A percentile compares a stretch with the other conserved stretches of the same genome.
These are phyloP conservation scores for Coleophora deauratella DNA, from an alignment of 2,888 invertebrate genomes.

Conservation along the genomic window DNA sequence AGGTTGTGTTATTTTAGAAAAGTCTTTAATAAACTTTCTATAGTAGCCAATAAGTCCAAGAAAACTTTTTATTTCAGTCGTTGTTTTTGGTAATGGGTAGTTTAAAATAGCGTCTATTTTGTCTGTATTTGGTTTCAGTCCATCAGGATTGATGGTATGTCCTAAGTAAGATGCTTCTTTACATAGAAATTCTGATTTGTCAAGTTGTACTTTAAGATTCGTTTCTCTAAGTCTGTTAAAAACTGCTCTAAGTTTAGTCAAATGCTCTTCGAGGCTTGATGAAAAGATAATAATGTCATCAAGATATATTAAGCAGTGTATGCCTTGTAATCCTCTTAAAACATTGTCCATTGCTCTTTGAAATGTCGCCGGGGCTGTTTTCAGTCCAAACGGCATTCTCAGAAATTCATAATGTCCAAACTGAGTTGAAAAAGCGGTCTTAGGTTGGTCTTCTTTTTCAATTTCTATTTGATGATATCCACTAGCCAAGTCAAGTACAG, in stretches of 20 bases:
- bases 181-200: conserved; percentile 20
- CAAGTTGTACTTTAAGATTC: conserved; percentile 20
- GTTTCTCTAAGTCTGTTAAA: conserved; percentile 17
- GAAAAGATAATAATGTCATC: conserved; percentile 31
- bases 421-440: conserved; percentile 10
- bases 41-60: conserved; percentile 37
- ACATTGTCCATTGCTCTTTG: conserved; percentile 19
- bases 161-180: conserved; percentile 28
- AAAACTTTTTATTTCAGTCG: conserved; percentile 27
- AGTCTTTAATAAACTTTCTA: conserved; percentile 31
- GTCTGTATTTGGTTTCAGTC: conserved; percentile 22
- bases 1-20: conserved; percentile 21
- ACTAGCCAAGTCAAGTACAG: too few species aligned
- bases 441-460: conserved; percentile 5
- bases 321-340: conserved; percentile 16
- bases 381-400: not conserved
- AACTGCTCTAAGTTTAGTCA: conserved; percentile 16
- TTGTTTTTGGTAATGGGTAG: conserved; percentile 19
- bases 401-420: conserved; percentile 21
- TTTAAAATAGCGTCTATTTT: conserved; percentile 21
- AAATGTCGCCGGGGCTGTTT: conserved; percentile 13
- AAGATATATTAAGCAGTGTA: conserved; percentile 24
- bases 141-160: conserved; percentile 23
- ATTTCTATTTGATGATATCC: conserved; percentile 12
- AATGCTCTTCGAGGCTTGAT: conserved; percentile 18